Conservation (phyloP, 2,888 invertebrate genomes). For the Agonopterix heracliana region DNA sequence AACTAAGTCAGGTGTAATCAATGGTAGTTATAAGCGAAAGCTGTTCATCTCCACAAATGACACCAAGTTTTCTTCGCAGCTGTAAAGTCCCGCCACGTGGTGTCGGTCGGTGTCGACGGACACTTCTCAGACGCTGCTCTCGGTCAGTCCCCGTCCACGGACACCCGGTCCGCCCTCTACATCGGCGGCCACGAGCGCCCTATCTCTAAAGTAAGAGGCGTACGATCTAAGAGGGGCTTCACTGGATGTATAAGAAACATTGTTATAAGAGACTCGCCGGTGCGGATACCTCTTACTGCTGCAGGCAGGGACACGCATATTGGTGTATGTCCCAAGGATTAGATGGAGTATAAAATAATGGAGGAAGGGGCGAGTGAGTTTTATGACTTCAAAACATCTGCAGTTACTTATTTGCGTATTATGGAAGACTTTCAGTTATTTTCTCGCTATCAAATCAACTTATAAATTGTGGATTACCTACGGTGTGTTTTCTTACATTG, state of each 20-base stretch:
- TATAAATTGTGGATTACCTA: no score
- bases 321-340: slow-evolving; percentile 88
- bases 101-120: slow-evolving; percentile 91
- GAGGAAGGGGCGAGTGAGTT: no score
- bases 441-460: no score
- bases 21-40: no score
- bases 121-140: slow-evolving; percentile 83
- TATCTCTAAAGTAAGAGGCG: slow-evolving; percentile 70
- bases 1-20: no score
- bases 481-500: no score
- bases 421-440: no score
- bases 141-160: slow-evolving; percentile 81
- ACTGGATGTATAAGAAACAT: slow-evolving; percentile 88
- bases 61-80: slow-evolving; percentile 63
- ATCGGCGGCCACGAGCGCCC: slow-evolving; percentile 87
- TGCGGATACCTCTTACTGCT: slow-evolving; percentile 57
- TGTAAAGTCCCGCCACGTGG: slow-evolving; percentile 92
- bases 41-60: no score
- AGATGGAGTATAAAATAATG: slow-evolving; percentile 25
- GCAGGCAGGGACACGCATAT: slow-evolving; percentile 84
- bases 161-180: slow-evolving; percentile 90
- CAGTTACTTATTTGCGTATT: background rate
- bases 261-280: slow-evolving; percentile 61
- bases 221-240: slow-evolving; percentile 82
- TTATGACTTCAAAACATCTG: background rate